Percentiles rank a stretch among this genome's conserved stretches.
Evolutionary conservation across 2,888 invertebrate species (phyloP).

Genomic region (Nephrotoma guestfalica): DNA sequence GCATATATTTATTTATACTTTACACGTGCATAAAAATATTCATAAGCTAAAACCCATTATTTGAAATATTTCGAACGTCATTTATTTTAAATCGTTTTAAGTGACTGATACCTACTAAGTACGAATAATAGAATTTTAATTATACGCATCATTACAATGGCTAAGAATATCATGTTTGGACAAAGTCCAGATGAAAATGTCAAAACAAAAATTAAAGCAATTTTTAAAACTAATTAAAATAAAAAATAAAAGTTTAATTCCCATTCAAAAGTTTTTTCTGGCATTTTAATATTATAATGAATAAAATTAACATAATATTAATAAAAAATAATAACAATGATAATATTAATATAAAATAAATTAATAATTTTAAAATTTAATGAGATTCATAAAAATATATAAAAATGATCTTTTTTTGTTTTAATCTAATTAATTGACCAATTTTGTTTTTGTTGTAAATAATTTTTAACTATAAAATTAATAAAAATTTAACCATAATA

Average conservation of each 20-base stretch:
- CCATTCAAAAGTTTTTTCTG: not conserved
- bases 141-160: too few species aligned
- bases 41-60: not conserved
- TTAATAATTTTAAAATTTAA: not conserved
- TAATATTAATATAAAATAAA: not conserved
- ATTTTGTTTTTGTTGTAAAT: not conserved
- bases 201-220: not conserved
- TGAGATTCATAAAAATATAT: not conserved
- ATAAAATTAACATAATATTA: not conserved
- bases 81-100: not conserved
- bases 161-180: not conserved
- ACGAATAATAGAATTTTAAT: not conserved
- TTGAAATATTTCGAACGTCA: not conserved
- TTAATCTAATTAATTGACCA: not conserved
- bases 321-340: not conserved
- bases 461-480: not conserved
- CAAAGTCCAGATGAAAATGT: not conserved
- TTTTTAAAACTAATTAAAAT: not conserved
- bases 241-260: not conserved
- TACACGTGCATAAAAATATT: not conserved
- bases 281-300: not conserved
- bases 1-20: too few species aligned
- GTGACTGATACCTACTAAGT: not conserved
- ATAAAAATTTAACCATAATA: not conserved
- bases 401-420: not conserved